phyloP scores from a whole-genome alignment of 1,140 invertebrate species.

The Drosophila persimilis region DNA sequence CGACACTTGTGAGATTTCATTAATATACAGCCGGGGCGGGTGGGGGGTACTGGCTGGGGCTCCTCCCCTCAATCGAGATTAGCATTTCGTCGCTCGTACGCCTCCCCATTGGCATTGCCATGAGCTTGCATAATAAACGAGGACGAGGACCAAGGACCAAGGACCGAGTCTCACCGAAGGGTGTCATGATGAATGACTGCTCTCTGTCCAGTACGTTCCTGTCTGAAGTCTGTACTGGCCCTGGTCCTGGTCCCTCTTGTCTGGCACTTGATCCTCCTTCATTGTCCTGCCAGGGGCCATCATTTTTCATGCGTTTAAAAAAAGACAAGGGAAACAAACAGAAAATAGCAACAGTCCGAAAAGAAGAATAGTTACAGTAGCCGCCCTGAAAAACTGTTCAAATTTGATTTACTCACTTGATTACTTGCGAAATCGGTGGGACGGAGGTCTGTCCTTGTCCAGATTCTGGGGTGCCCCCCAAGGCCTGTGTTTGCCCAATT shows the following conservation, averaged over 20 bases:
- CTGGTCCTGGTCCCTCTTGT: conserved; percentile 1
- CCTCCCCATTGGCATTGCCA: conserved; percentile 52
- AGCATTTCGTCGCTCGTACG: conserved; percentile 70
- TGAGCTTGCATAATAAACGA: conserved; percentile 81
- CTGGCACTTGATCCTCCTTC: conserved; percentile 23
- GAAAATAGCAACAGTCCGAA: conserved; percentile 18
- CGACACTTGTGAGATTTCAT: conserved; percentile 75
- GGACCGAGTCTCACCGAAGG: conserved; percentile 45
- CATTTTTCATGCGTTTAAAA: conserved; percentile 80
- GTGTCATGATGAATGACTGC: conserved; percentile 79
- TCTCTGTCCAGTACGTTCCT: neutral
- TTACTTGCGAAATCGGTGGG: conserved; percentile 35
- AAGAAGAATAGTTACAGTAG: conserved; percentile 21
- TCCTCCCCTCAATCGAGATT: conserved; percentile 43
- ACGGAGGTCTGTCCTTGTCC: neutral
- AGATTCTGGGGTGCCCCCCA: conserved; percentile 13
- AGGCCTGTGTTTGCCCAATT: conserved; percentile 54
- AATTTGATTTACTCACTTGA: conserved; percentile 82
- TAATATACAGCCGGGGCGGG: conserved; percentile 55
- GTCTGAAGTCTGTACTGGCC: too few relatives aligned
- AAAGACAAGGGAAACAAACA: conserved; percentile 19
- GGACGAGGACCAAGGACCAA: conserved; percentile 11
- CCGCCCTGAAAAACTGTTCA: conserved; percentile 70
- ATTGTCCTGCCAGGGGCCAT: conserved; percentile 42
- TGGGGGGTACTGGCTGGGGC: conserved; percentile 3